Base-by-base conservation (phyloP, 2,797 vertebrate species). In the Macrochelys suwanniensis region DNA sequence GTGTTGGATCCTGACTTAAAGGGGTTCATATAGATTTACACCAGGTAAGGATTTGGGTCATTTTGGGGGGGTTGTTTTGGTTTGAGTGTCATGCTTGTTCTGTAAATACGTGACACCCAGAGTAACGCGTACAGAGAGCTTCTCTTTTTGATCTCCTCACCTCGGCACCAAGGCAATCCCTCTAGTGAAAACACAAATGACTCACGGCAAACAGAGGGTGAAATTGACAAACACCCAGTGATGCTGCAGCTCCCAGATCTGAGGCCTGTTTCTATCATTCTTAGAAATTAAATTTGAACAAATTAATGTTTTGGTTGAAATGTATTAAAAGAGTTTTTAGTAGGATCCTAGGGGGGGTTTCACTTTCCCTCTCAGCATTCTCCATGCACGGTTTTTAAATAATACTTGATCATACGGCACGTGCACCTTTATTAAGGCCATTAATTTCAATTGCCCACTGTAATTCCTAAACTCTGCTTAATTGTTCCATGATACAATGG, bases 371-470 rank as follows among this genome's bases (percentile, higher is more conserved):
- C 74, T 26, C 45, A 8, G 74, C 45, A 9, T 47, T 21, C 23
- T 45, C 23, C 4, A 7, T 16, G 42, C 45, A n/a, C 6, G 25
- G 12, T 11, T 68, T 79, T 37, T 74, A 53, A 80, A 85, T 45
- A 49, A 49, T 51, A 74, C 89, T 86, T 82, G 79, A 89, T 89
- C 83, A 68, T 83, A 49, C 68, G 78, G 85, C 7, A 37, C 45
- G 28, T n/a, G 68, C 91, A 86, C 87, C 79, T 93, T 85, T 89
- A 89, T 89, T 89, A 86, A 86, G 87, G 83, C 89, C 83, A 82
- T 89, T 86, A 86, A 89, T 93, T 82, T 89, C 89, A 89, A 93
- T 82, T 85, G 87, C 65, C 89, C 71, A 50, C 83, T 68, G 57
- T 89, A 82, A 93, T 89, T 86, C 84, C 56, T 82, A 89, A 93